phyloP scores from a whole-genome alignment of 2,113 vertebrate species.

The Laticauda colubrina region DNA sequence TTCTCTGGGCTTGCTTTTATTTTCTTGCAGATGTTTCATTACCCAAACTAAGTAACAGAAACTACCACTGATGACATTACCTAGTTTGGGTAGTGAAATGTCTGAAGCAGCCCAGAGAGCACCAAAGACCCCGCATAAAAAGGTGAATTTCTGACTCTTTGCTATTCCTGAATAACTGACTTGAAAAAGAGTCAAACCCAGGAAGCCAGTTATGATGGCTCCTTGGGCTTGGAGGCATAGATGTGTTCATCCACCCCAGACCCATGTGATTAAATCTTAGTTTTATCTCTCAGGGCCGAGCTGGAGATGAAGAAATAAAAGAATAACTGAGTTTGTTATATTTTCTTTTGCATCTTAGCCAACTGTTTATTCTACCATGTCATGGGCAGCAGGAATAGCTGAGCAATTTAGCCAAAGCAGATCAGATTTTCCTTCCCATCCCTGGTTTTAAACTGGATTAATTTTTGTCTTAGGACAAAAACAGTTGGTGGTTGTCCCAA shows the following conservation, averaged over 20 bases:
- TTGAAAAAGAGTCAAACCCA: constrained; percentile 37
- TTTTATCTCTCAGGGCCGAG: background rate
- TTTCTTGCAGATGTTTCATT: background rate
- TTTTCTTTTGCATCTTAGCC: background rate
- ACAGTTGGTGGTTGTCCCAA: background rate
- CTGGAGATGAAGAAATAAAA: background rate
- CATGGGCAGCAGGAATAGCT: background rate
- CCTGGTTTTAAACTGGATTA: background rate
- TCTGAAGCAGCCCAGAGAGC: background rate
- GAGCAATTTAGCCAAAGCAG: background rate
- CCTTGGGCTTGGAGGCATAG: background rate
- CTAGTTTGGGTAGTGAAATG: background rate
- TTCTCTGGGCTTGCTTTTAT: background rate
- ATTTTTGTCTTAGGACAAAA: background rate
- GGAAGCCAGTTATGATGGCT: constrained; percentile 41
- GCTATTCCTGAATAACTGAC: fast-evolving
- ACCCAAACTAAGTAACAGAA: background rate
- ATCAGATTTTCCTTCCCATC: background rate
- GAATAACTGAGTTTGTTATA: background rate
- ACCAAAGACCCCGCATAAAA: background rate
- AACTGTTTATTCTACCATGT: background rate
- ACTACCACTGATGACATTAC: background rate
- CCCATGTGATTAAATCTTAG: background rate
- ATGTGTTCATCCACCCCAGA: background rate
- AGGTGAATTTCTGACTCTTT: background rate